phyloP scores from a whole-genome alignment of 2,797 vertebrate species.

The Dicrostonyx torquatus region DNA sequence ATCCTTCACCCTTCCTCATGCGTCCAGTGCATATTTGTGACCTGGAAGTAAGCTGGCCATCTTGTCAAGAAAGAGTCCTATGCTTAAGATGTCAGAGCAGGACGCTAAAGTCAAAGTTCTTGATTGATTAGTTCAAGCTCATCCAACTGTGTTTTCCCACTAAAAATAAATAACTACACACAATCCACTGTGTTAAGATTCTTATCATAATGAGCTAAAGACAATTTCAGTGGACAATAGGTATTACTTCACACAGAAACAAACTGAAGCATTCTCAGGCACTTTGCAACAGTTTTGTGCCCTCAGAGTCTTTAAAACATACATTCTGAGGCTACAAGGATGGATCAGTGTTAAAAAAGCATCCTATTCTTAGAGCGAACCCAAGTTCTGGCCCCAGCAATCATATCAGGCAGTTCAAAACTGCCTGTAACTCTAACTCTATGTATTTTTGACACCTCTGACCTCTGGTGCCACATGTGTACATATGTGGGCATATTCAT shows the following conservation, averaged over 20 bases:
- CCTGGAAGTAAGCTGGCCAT: neutral
- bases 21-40: neutral
- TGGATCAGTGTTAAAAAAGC: neutral
- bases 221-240: neutral
- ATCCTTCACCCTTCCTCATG: constrained; percentile 16
- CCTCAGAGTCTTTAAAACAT: neutral
- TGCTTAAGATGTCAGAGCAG: neutral
- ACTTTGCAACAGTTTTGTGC: neutral
- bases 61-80: neutral
- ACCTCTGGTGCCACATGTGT: neutral
- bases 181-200: too few species aligned
- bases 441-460: too few species aligned
- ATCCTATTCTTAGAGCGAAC: neutral
- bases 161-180: neutral
- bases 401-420: neutral
- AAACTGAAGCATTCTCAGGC: neutral
- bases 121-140: neutral
- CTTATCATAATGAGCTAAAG: neutral
- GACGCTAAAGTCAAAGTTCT: neutral
- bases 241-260: neutral
- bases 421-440: neutral
- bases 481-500: neutral
- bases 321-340: neutral
- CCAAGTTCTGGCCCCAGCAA: neutral
- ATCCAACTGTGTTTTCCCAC: neutral